Percentiles rank a stretch among this genome's conserved stretches.
phyloP scores from a whole-genome alignment of 2,797 vertebrate genomes.

The Notoglanidium macrostoma region DNA sequence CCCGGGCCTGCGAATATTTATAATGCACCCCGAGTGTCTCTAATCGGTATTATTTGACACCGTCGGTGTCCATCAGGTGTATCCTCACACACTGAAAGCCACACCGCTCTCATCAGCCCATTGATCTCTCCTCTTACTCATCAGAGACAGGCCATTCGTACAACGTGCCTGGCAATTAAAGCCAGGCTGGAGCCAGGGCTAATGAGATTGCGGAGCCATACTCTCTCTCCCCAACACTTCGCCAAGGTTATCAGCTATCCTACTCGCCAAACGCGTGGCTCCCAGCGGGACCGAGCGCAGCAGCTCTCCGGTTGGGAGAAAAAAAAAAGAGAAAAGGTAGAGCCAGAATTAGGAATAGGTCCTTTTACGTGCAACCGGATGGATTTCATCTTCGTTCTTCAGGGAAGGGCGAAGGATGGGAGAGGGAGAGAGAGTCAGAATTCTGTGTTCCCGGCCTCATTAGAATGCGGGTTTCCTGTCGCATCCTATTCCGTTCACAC shows the following conservation, averaged over 20 bases:
- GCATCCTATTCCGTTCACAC: constrained; percentile 58
- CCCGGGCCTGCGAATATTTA: neutral
- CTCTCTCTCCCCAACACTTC: constrained; percentile 41
- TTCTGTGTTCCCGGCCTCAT: constrained; percentile 48
- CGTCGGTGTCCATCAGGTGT: constrained; percentile 30
- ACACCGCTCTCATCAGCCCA: constrained; percentile 43
- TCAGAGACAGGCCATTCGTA: constrained; percentile 49
- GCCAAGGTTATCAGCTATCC: constrained; percentile 58
- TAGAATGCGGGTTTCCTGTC: constrained; percentile 55
- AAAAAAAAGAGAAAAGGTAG: neutral
- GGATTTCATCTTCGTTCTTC: constrained; percentile 49
- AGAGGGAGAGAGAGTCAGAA: constrained; percentile 6
- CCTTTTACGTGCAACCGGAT: constrained; percentile 36
- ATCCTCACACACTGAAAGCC: constrained; percentile 45
- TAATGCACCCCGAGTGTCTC: neutral
- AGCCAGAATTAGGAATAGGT: constrained; percentile 42
- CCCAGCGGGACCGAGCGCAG: constrained; percentile 33
- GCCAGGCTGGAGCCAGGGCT: constrained; percentile 50
- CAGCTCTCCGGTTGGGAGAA: constrained; percentile 25
- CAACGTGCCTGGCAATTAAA: constrained; percentile 55
- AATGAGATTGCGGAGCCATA: constrained; percentile 53
- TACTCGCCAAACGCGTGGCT: constrained; percentile 46
- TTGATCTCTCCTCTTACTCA: constrained; percentile 52
- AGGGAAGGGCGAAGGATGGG: neutral
- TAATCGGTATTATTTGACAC: constrained; percentile 35